Evolutionary conservation across 1,140 invertebrate species (phyloP), one percentile per base, ranked within the genome.

Genomic region (Anastatus disparis): DNA sequence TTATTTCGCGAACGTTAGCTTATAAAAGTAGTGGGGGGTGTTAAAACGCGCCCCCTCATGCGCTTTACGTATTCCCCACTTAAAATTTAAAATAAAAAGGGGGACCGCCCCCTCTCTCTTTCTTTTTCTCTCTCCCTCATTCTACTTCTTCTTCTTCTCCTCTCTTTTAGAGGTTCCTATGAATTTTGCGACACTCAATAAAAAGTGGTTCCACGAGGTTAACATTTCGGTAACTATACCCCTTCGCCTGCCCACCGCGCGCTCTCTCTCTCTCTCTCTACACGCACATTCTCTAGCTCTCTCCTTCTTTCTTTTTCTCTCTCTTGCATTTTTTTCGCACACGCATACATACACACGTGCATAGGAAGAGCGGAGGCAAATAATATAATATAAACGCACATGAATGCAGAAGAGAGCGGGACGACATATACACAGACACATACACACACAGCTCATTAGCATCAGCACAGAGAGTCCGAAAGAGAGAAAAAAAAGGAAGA

Each of bases 131-230:
- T 46, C 63, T 62, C 50, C 63, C 58, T 61, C 55, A 13, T 73
- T 71, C 56, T 15, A 66, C 26, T 69, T 53, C 69, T 74, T 72
- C 75, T 72, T 65, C 75, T 68, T 71, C 56, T 71, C 62, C 78
- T 70, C 73, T 73, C 74, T 74, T 62, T 68, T 68, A 55, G 79
- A 80, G 84, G 79, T 83, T 83, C 82, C 82, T 84, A 85, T 86
- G 84, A 85, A 85, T 85, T 85, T 85, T 82, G 84, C 84, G 84
- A 85, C 83, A 85, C 83, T 85, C 84, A 83, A 85, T 85, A 85
- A 85, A 86, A 86, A 85, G 84, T 84, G 82, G 84, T 85, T 85
- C 83, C 84, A 85, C 84, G 83, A 85, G 84, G 84, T 86, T 86
- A 85, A 84, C 84, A 86, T 86, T 86, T 86, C 84, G 84, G 84